phyloP scores from a whole-genome alignment of 2,113 vertebrate species.

The Lepidiolamprologus cunningtoni region DNA sequence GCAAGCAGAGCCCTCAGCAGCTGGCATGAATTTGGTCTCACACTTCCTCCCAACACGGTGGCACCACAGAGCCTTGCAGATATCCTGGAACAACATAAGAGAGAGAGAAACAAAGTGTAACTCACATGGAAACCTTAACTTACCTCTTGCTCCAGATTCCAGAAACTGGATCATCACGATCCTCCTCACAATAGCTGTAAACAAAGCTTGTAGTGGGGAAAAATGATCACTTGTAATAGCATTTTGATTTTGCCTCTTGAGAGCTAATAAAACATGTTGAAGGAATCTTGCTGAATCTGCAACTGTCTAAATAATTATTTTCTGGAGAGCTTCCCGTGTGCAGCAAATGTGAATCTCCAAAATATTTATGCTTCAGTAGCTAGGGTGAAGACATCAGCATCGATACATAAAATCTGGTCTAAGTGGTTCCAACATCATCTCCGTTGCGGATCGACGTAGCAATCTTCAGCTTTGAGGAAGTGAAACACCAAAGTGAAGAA shows the following conservation, averaged over 20 bases:
- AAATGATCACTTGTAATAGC: neutral
- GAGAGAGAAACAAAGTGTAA: neutral
- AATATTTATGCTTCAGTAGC: constrained; percentile 40
- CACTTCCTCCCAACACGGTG: constrained; percentile 87
- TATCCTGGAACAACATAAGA: constrained; percentile 69
- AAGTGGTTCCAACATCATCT: neutral
- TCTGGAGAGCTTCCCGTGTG: neutral
- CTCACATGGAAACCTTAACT: neutral
- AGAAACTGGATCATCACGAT: neutral
- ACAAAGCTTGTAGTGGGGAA: neutral
- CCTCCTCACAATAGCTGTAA: neutral
- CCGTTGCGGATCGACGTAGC: neutral
- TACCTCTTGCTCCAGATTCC: neutral
- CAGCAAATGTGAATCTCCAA: neutral
- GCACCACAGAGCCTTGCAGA: constrained; percentile 92
- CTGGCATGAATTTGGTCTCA: constrained; percentile 92
- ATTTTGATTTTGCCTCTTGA: constrained; percentile 9
- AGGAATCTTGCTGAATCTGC: constrained; percentile 6
- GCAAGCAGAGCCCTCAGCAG: constrained; percentile 83
- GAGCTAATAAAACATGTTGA: constrained; percentile 4
- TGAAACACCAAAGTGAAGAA: neutral
- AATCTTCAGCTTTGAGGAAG: neutral
- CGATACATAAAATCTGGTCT: neutral
- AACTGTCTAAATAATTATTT: constrained; percentile 5
- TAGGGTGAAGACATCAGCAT: neutral